Evolutionary conservation across 1,140 invertebrate species (phyloP).

Genomic region (Brachionus rubens): DNA sequence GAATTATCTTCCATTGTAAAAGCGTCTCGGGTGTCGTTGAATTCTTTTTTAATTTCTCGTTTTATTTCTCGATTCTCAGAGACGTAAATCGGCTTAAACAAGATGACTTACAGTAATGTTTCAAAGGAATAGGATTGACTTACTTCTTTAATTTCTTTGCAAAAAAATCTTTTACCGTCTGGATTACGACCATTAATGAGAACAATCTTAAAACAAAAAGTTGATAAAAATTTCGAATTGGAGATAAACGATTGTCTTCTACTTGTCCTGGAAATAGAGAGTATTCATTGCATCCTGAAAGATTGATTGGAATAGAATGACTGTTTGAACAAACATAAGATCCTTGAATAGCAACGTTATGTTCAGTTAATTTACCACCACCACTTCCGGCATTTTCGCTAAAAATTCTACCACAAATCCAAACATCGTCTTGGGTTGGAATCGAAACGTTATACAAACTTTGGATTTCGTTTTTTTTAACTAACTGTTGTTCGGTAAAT

Average conservation of each 20-base stretch:
- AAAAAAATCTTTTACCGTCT: conserved; percentile 30
- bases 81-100: conserved; percentile 13
- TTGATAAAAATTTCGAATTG: neutral
- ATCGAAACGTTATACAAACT: conserved; percentile 36
- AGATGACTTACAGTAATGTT: neutral
- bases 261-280: conserved; percentile 45
- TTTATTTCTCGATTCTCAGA: conserved; percentile 12
- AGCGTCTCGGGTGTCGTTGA: neutral
- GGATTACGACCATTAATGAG: conserved; percentile 35
- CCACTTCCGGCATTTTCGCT: conserved; percentile 40
- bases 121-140: neutral
- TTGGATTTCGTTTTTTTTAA: conserved; percentile 25
- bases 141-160: conserved; percentile 42
- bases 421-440: conserved; percentile 42
- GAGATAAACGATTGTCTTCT: neutral
- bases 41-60: conserved; percentile 1
- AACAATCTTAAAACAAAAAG: conserved; percentile 24
- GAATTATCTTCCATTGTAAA: neutral
- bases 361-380: conserved; percentile 38
- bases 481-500: conserved; percentile 19
- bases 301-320: conserved; percentile 25
- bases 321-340: conserved; percentile 41
- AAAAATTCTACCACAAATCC: conserved; percentile 43
- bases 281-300: conserved; percentile 20
- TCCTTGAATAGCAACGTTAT: conserved; percentile 39